A percentile compares a stretch with the other conserved stretches of the same genome.
These are phyloP conservation scores for Mythimna lalbum DNA, from an alignment of 2,888 invertebrate genomes.

Conservation along the genomic window DNA sequence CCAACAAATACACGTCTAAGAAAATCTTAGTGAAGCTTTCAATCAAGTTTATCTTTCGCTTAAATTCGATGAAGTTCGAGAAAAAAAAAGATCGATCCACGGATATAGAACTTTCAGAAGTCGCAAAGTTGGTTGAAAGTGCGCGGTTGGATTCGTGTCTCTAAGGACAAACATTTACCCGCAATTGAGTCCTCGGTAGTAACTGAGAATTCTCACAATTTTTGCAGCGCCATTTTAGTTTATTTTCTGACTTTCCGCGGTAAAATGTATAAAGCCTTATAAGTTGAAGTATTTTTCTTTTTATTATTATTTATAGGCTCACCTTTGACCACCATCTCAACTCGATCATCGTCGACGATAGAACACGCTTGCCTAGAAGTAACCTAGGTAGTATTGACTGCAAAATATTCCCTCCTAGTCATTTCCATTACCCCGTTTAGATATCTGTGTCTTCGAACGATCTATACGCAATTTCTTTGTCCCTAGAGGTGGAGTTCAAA, in stretches of 20 bases:
- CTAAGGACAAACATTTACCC: conserved; percentile 18
- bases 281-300: too few species aligned
- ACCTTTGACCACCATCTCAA: too few species aligned
- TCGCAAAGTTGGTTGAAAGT: conserved; percentile 1
- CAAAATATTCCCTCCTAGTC: not conserved
- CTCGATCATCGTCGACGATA: too few species aligned
- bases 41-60: conserved; percentile 44
- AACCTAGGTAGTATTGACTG: too few species aligned
- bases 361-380: too few species aligned
- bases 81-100: conserved; percentile 42
- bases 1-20: conserved; percentile 35
- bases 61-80: conserved; percentile 46
- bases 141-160: conserved; percentile 19
- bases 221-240: not conserved
- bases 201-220: not conserved
- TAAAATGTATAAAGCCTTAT: too few species aligned
- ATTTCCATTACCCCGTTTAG: conserved; percentile 12
- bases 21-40: conserved; percentile 47
- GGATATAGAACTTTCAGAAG: conserved; percentile 22
- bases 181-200: not conserved
- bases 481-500: conserved; percentile 42
- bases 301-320: too few species aligned
- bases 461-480: conserved; percentile 47
- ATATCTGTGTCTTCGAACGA: conserved; percentile 22
- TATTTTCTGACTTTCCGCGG: not conserved